Base-by-base conservation (phyloP, 2,113 vertebrate genomes). In the Odontesthes bonariensis region DNA sequence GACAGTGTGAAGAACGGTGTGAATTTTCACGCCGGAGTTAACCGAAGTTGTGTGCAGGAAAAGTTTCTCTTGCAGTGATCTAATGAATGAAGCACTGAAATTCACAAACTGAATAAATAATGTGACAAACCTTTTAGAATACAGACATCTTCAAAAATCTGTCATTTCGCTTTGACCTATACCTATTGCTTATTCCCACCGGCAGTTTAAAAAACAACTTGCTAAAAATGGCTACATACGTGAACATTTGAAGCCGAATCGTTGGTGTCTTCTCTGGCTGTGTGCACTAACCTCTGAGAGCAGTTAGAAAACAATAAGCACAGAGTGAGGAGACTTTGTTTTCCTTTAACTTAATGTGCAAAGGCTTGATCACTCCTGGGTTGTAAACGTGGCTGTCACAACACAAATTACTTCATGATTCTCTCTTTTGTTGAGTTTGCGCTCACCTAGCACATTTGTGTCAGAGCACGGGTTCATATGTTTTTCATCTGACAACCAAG, bases 331-430 rank as follows among this genome's bases (percentile, higher is more conserved):
- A 49, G 52, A 40, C 27, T 31, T 20, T 42, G 17, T 66, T 38
- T 61, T 51, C 22, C 31, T 68, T 60, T 44, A 62, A 64, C 27
- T 3, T 4, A 72, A 69, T 78, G 54, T 73, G 55, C 49, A 40
- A 79, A 67, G 68, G 38, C 51, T 66, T 62, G 62, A 77, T 80
- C 72, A 74, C 46, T 71, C 17, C 12, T 13, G 20, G 60, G 53
- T 64, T 82, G 27, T 58, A 77, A 75, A 77, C 60, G 13, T 27
- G 31, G 75, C 61, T 27, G n/a, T 33, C 33, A 33, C 31, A 69
- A 70, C 65, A 69, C 73, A 80, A 83, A 84, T 82, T 47, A 73
- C 75, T 31, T 68, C 60, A 70, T 66, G 59, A 57, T 17, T 23
- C 46, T 42, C 53, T 53, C 20, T 11, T 66, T 73, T 63, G 56